phyloP scores from a whole-genome alignment of 2,113 vertebrate species.

The Scolopax mira region DNA sequence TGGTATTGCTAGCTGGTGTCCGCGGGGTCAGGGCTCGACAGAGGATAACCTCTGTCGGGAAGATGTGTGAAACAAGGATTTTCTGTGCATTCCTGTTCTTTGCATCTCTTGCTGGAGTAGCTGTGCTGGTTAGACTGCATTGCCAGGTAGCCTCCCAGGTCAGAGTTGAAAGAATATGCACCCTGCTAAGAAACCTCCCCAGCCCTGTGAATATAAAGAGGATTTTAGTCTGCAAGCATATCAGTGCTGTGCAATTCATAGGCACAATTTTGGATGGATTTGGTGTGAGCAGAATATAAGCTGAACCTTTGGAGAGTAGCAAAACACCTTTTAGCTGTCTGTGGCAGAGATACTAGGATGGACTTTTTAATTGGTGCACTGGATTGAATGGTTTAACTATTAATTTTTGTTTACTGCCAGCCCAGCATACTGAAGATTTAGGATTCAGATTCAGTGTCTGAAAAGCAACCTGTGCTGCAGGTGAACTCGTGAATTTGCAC shows the following conservation, averaged over 20 bases:
- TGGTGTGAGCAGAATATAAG: not conserved
- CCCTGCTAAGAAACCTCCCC: not conserved
- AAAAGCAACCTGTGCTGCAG: constrained; percentile 18
- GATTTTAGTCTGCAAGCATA: not conserved
- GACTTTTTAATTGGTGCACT: not conserved
- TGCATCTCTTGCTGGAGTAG: not conserved
- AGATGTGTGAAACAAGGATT: not conserved
- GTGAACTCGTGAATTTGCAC: not conserved
- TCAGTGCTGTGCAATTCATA: not conserved
- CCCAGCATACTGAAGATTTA: not conserved
- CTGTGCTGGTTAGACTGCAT: not conserved
- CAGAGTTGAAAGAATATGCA: not conserved
- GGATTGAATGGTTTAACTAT: not conserved
- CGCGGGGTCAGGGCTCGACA: not conserved
- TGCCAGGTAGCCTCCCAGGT: not conserved
- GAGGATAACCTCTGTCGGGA: too few relatives aligned
- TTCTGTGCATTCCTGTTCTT: not conserved
- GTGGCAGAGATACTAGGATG: not conserved
- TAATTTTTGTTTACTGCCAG: constrained; percentile 25
- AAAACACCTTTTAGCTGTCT: not conserved
- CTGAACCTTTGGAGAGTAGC: not conserved
- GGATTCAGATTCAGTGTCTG: not conserved
- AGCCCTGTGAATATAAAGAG: not conserved
- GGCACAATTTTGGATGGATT: not conserved
- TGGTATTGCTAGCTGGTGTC: not conserved